Evolutionary conservation across 2,113 vertebrate genomes (phyloP).

Genomic region (Muscicapa adusta): DNA sequence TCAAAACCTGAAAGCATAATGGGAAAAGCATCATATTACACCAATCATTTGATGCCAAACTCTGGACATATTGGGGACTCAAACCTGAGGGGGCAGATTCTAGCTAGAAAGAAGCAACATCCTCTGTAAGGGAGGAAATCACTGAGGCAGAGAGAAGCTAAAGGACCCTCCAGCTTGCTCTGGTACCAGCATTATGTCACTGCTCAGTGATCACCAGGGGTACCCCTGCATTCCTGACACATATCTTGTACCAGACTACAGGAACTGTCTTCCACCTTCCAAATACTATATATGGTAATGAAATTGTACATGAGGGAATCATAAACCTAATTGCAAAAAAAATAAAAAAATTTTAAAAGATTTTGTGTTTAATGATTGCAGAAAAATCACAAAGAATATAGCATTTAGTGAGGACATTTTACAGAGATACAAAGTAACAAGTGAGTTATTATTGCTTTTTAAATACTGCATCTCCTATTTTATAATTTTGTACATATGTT

Average conservation of each 20-base stretch:
- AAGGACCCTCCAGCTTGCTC: rapidly evolving
- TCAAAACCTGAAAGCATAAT: background rate
- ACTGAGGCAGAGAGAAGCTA: background rate
- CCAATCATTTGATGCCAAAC: background rate
- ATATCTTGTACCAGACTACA: background rate
- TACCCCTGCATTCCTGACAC: rapidly evolving
- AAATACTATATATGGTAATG: background rate
- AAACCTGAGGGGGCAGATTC: background rate
- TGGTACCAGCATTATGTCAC: background rate
- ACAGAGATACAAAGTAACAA: background rate
- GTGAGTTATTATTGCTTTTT: background rate
- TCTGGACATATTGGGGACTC: background rate
- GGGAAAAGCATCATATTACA: background rate
- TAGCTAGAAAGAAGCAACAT: background rate
- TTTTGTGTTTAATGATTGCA: background rate
- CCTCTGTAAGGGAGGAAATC: background rate
- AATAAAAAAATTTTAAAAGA: background rate
- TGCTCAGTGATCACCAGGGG: background rate
- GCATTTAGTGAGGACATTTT: background rate
- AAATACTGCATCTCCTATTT: background rate
- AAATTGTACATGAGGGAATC: background rate
- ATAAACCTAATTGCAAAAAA: background rate
- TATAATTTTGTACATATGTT: background rate
- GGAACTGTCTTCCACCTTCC: background rate
- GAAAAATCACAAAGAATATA: background rate